Evolutionary conservation across 2,888 invertebrate species (phyloP), one percentile per base, ranked within the genome.

Genomic region (Acronicta leporina): DNA sequence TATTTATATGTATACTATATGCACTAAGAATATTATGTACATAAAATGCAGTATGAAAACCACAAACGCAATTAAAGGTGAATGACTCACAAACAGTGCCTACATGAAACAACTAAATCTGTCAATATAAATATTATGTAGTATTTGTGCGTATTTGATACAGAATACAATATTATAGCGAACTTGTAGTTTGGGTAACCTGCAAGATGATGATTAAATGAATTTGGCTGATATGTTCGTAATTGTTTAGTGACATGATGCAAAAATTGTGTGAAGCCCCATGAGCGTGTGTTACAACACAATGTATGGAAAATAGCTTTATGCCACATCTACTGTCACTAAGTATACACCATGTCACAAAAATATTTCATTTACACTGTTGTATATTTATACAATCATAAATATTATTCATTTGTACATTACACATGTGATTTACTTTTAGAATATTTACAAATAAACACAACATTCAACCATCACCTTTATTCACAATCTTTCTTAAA

Each of bases 381-480:
- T 88, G 84, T 89, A 88, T 88, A 87, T 87, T 81, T 83, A 86
- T 86, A 88, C 82, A 89, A 87, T 87, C 80, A 90, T 90, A 91
- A 90, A 90, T 92, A 91, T 91, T 88, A 88, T 30, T 88, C 77
- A 89, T 94, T 92, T 93, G 92, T 93, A 94, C 92, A 92, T 92
- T 89, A 88, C 87, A 88, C 83, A 68, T 89, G 88, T 88, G 87
- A 89, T 91, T 84, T 76, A 84, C 76, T 77, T 85, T 85, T 84
- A 85, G 80, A 82, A 86, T 93, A 93, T 93, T 91, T 92, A 93
- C 93, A 93, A 87, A 90, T 89, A 86, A 91, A 90, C 87, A 88
- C 86, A 87, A 88, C 81, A 83, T 83, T 84, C 84, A 78, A 89
- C 87, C 88, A 77, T 85, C 89, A 89, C 87, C 86, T 79, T 77